Conservation (phyloP, 1,140 invertebrate genomes). For the Nautilus pompilius region DNA sequence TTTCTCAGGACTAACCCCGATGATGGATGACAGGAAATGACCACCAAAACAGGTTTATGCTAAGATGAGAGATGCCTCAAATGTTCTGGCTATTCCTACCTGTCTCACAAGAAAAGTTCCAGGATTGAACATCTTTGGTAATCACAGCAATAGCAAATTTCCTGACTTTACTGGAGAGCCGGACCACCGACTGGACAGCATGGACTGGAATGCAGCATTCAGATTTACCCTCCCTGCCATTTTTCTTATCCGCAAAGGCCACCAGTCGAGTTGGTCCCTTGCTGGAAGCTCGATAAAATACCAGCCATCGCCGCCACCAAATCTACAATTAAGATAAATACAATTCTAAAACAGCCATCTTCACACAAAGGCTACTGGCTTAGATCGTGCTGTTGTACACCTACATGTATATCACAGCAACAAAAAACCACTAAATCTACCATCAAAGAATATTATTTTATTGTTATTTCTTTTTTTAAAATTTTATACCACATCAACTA, state of each 20-base stretch:
- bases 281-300: not conserved
- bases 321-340: not conserved
- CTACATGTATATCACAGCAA: too few relatives aligned
- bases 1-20: too few relatives aligned
- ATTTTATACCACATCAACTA: too few relatives aligned
- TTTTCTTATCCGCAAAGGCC: not conserved
- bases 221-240: not conserved
- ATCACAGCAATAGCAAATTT: not conserved
- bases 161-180: not conserved
- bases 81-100: conserved; percentile 1
- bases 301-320: conserved; percentile 1
- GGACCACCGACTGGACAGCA: not conserved
- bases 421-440: too few relatives aligned
- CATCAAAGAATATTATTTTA: too few relatives aligned
- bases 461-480: too few relatives aligned
- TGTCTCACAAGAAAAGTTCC: not conserved
- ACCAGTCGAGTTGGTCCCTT: not conserved
- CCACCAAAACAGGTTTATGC: too few relatives aligned
- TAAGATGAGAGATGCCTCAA: too few relatives aligned
- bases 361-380: too few relatives aligned
- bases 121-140: not conserved
- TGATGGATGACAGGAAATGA: too few relatives aligned
- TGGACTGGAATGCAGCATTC: not conserved
- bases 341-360: too few relatives aligned
- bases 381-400: too few relatives aligned